Evolutionary conservation across 2,888 invertebrate genomes (phyloP).

Genomic region (Oligia fasciuncula): DNA sequence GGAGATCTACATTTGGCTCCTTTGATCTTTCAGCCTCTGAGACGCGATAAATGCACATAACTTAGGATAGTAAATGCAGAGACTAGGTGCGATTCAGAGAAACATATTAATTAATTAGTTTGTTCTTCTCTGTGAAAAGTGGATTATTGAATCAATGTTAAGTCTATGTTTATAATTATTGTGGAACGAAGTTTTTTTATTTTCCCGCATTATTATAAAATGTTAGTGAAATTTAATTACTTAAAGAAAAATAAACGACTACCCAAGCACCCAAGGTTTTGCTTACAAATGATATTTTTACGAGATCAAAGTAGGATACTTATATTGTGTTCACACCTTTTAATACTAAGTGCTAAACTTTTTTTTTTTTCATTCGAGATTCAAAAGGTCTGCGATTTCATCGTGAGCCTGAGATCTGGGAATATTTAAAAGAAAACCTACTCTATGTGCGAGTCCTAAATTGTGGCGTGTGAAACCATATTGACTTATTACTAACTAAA

Average conservation of each 20-base stretch:
- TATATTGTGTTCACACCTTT: conserved; percentile 59
- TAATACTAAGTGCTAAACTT: conserved; percentile 49
- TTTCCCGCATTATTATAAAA: conserved; percentile 9
- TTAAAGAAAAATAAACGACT: conserved; percentile 70
- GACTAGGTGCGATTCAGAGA: conserved; percentile 69
- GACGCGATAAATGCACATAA: conserved; percentile 58
- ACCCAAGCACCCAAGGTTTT: conserved; percentile 80
- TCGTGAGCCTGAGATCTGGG: conserved; percentile 72
- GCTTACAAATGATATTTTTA: conserved; percentile 70
- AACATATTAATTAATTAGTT: conserved; percentile 24
- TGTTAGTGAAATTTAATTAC: conserved; percentile 57
- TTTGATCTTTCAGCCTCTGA: conserved; percentile 43
- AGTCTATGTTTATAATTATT: conserved; percentile 29
- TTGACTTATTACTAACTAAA: conserved; percentile 71
- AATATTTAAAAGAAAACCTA: conserved; percentile 62
- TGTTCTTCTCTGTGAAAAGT: conserved; percentile 20
- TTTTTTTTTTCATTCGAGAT: conserved; percentile 58
- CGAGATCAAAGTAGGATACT: conserved; percentile 84
- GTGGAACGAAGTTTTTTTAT: conserved; percentile 31
- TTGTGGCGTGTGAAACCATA: conserved; percentile 67
- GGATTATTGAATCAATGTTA: conserved; percentile 39
- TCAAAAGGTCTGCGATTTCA: conserved; percentile 61
- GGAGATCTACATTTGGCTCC: conserved; percentile 38
- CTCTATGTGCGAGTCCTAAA: conserved; percentile 53
- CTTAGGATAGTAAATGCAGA: conserved; percentile 73